These are phyloP conservation scores for Protonemura montana DNA, from an alignment of 2,888 invertebrate genomes.

Conservation along the genomic window DNA sequence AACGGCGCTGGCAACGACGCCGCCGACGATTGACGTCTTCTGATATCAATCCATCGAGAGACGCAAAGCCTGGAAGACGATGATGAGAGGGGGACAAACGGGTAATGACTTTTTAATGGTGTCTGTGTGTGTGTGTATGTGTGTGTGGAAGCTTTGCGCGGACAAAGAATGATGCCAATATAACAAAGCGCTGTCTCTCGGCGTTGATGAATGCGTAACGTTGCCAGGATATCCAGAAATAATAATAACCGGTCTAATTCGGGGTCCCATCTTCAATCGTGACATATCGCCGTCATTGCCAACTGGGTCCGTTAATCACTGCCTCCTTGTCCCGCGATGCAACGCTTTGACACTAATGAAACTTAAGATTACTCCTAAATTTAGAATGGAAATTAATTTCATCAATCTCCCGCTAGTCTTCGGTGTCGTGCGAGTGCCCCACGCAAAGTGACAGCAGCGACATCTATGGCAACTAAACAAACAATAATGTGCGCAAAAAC, in stretches of 20 bases:
- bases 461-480: not conserved
- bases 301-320: constrained; percentile 14
- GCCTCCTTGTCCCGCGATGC: not conserved
- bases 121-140: not conserved
- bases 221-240: constrained; percentile 37
- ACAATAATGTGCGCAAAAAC: not conserved
- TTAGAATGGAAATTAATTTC: not conserved
- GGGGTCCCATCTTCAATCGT: constrained; percentile 18
- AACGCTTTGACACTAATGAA: not conserved
- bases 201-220: not conserved
- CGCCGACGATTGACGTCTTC: not conserved
- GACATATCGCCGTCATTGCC: constrained; percentile 7
- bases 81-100: not conserved
- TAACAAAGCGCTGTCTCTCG: constrained; percentile 24
- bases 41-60: constrained; percentile 1
- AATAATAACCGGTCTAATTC: not conserved
- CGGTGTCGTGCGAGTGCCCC: not conserved
- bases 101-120: constrained; percentile 34
- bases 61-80: not conserved
- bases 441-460: not conserved
- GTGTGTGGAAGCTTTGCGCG: not conserved
- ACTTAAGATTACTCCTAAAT: constrained; percentile 8
- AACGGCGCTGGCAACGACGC: not conserved
- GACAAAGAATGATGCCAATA: constrained; percentile 13
- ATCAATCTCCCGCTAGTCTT: not conserved